Percentiles rank a stretch among this genome's conserved stretches.
Conservation (phyloP, 2,797 vertebrate genomes). For the Arrhamphus sclerolepis region DNA sequence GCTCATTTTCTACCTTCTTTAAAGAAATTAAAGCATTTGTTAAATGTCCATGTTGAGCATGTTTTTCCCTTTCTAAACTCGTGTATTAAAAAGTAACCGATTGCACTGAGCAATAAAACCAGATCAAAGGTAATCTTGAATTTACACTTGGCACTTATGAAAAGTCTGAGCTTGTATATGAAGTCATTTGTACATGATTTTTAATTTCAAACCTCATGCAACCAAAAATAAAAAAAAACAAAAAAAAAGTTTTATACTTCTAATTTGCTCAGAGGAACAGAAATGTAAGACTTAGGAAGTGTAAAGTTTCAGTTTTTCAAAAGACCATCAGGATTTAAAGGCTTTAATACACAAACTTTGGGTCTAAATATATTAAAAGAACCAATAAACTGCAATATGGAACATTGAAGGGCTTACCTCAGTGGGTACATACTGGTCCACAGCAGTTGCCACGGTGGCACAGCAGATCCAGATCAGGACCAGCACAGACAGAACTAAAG, state of each 20-base stretch:
- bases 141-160: no score
- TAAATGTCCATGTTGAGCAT: no score
- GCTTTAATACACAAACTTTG: background rate
- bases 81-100: no score
- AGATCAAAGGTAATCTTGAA: background rate
- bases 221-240: no score
- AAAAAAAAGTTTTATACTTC: no score
- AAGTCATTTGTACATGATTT: background rate
- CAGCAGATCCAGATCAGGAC: constrained; percentile 99
- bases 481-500: constrained; percentile 91
- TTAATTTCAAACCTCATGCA: background rate
- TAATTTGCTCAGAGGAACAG: background rate
- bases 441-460: constrained; percentile 94
- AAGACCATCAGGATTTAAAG: background rate
- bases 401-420: constrained; percentile 81
- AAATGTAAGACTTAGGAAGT: background rate
- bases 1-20: no score
- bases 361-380: background rate
- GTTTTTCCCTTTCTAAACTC: no score
- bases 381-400: background rate
- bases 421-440: constrained; percentile 93
- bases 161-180: no score
- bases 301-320: background rate
- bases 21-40: no score
- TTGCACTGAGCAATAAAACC: no score